Evolutionary conservation across 2,113 vertebrate genomes (phyloP).

Genomic region (Psettodes erumei): DNA sequence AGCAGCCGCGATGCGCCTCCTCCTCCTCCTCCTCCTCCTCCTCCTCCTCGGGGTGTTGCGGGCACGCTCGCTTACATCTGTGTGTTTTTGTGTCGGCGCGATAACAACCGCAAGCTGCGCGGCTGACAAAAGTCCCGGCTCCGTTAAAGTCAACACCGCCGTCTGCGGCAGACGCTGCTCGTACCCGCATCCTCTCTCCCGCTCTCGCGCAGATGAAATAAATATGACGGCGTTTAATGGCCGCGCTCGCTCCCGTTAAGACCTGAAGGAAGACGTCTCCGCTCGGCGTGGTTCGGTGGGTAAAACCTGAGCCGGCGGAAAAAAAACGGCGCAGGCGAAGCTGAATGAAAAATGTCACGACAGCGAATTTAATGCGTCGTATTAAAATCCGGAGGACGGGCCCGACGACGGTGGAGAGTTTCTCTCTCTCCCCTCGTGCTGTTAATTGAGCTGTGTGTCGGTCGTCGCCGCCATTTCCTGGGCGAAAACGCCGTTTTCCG

Average conservation of each 20-base stretch:
- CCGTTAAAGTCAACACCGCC: slow-evolving; percentile 84
- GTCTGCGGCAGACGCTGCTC: slow-evolving; percentile 83
- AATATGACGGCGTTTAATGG: slow-evolving; percentile 61
- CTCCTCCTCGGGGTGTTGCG: slow-evolving; percentile 65
- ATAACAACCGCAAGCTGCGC: slow-evolving; percentile 82
- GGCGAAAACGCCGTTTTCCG: no score
- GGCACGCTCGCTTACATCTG: slow-evolving; percentile 61
- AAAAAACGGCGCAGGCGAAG: slow-evolving; percentile 2
- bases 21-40: no score
- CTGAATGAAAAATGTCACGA: slow-evolving; percentile 20
- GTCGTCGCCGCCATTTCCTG: no score
- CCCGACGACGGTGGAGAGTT: background rate
- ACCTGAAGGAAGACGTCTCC: background rate
- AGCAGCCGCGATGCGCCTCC: slow-evolving; percentile 48
- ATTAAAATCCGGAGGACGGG: background rate
- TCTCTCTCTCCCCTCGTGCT: background rate
- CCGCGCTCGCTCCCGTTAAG: slow-evolving; percentile 8
- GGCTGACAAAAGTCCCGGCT: slow-evolving; percentile 86
- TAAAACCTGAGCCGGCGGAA: background rate
- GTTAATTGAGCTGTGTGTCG: no score
- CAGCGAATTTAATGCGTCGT: slow-evolving; percentile 3
- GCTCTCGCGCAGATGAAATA: slow-evolving; percentile 80
- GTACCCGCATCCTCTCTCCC: slow-evolving; percentile 76
- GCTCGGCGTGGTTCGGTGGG: slow-evolving; percentile 4
- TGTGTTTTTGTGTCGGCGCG: slow-evolving; percentile 80